These are phyloP conservation scores for Grammomys dolichurus DNA, from an alignment of 2,113 vertebrate genomes.

Conservation along the genomic window DNA sequence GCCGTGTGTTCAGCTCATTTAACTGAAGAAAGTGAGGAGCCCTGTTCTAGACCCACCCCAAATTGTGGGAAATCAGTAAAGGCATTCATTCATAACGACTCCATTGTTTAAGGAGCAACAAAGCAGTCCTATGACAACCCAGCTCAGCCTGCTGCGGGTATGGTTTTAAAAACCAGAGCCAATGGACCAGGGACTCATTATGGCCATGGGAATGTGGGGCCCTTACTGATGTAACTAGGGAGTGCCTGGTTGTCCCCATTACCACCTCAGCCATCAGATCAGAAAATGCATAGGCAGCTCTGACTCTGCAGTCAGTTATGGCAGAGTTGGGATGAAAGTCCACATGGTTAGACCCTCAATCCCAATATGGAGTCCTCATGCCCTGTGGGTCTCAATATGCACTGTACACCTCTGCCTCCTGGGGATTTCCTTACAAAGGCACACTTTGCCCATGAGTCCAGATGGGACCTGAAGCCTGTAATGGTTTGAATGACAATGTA, in stretches of 20 bases:
- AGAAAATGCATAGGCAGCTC: not conserved
- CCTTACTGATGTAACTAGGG: not conserved
- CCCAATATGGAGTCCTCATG: not conserved
- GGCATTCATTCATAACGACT: not conserved
- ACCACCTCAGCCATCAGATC: not conserved
- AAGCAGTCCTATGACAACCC: not conserved
- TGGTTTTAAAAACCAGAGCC: slow-evolving; percentile 26
- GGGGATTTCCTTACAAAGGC: not conserved
- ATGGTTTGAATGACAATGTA: not conserved
- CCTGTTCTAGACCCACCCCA: not conserved
- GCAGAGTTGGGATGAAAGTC: not conserved
- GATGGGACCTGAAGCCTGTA: not conserved
- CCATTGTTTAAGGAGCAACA: not conserved
- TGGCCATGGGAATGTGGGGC: not conserved
- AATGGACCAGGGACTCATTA: not conserved
- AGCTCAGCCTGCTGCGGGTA: not conserved
- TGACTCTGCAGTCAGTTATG: not conserved
- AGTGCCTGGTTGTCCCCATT: not conserved
- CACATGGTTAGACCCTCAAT: not conserved
- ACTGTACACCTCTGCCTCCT: not conserved
- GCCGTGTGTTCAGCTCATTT: not conserved
- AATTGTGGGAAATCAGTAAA: not conserved
- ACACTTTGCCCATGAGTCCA: not conserved
- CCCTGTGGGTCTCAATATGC: not conserved
- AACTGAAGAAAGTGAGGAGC: not conserved